phyloP scores from a whole-genome alignment of 2,797 vertebrate species.

The Kryptopterus vitreolus region DNA sequence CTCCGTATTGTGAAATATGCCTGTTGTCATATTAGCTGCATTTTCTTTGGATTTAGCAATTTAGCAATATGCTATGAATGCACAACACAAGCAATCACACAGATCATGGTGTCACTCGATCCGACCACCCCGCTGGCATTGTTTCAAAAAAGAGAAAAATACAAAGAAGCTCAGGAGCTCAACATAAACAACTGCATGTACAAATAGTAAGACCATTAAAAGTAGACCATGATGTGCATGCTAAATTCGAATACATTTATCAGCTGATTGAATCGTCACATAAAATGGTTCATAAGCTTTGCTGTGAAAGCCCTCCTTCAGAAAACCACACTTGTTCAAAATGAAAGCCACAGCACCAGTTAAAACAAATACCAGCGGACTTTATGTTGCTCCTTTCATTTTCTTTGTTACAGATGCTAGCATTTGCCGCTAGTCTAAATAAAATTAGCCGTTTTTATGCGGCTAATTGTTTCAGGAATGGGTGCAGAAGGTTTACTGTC shows the following conservation, averaged over 20 bases:
- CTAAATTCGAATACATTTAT: background rate
- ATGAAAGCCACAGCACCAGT: slow-evolving; percentile 34
- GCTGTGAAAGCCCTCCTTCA: background rate
- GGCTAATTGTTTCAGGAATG: background rate
- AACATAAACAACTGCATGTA: background rate
- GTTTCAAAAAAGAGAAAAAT: background rate
- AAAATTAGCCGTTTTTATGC: background rate
- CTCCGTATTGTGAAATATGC: background rate
- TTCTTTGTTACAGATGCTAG: background rate
- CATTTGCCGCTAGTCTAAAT: no score
- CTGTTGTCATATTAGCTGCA: background rate
- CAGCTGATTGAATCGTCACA: background rate
- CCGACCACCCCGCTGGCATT: background rate
- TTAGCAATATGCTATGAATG: background rate
- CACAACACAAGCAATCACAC: background rate
- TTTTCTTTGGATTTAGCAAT: background rate
- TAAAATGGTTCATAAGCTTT: background rate
- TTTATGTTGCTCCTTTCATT: slow-evolving; percentile 30
- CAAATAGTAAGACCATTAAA: no score
- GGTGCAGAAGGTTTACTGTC: background rate
- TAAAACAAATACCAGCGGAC: background rate
- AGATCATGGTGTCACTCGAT: background rate
- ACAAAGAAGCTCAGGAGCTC: background rate
- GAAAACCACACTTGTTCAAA: slow-evolving; percentile 38
- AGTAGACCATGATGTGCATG: no score